Conservation (phyloP, 2,888 invertebrate species). For the Saturnia japonica region DNA sequence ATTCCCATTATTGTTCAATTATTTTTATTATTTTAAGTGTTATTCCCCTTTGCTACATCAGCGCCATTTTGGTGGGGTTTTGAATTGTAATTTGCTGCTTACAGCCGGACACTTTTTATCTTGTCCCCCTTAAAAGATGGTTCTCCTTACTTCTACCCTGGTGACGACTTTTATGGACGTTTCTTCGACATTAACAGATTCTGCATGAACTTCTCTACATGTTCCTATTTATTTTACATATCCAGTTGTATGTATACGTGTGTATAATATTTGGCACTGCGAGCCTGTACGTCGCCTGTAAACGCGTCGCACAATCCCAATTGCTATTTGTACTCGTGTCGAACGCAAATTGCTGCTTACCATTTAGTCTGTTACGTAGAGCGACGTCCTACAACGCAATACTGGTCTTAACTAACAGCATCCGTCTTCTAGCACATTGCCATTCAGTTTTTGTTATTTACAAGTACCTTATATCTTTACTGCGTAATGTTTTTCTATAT, state of each 20-base stretch:
- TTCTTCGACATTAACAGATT: background rate
- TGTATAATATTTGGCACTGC: background rate
- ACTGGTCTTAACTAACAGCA: slow-evolving; percentile 63
- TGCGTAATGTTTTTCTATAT: background rate
- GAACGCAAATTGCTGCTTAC: slow-evolving; percentile 26
- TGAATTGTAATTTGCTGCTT: too few species aligned
- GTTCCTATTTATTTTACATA: background rate
- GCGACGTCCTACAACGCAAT: slow-evolving; percentile 42
- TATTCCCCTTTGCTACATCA: too few species aligned
- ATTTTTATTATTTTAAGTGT: too few species aligned
- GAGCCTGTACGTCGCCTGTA: background rate
- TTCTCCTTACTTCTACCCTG: too few species aligned
- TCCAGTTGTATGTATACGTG: background rate
- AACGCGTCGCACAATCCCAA: slow-evolving; percentile 13
- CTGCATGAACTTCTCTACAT: background rate
- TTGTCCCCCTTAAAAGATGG: too few species aligned
- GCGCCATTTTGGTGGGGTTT: too few species aligned
- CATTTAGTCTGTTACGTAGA: slow-evolving; percentile 21
- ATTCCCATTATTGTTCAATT: too few species aligned
- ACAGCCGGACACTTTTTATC: too few species aligned
- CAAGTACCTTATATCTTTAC: slow-evolving; percentile 16
- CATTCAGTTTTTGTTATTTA: slow-evolving; percentile 39
- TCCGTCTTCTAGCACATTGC: slow-evolving; percentile 54
- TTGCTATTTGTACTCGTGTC: slow-evolving; percentile 13
- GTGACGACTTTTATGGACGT: background rate